Conservation (phyloP, 2,888 invertebrate species). For the Phorcus lineatus region DNA sequence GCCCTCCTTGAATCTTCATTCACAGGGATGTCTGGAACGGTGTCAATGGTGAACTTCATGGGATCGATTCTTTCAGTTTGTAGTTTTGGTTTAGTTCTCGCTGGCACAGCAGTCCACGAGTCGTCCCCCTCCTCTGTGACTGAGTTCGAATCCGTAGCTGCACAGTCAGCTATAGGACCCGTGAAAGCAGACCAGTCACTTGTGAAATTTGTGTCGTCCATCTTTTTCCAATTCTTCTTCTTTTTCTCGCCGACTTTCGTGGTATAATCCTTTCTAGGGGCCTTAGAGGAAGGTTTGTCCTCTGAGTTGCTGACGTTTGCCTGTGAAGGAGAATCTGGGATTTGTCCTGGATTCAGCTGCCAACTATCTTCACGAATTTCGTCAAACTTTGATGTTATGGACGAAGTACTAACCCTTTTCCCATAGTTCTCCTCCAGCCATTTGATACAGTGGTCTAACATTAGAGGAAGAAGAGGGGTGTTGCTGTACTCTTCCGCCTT, state of each 20-base stretch:
- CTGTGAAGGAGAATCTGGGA: background rate
- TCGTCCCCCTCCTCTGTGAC: background rate
- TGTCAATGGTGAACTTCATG: background rate
- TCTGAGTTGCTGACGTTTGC: background rate
- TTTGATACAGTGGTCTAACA: background rate
- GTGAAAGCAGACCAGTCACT: too few species aligned
- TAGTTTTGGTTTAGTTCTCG: background rate
- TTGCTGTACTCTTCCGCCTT: conserved; percentile 2
- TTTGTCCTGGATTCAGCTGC: background rate
- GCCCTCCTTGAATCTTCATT: conserved; percentile 64
- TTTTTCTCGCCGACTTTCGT: too few species aligned
- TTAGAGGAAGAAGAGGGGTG: background rate
- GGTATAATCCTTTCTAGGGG: background rate
- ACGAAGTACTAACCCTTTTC: background rate
- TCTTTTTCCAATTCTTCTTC: too few species aligned
- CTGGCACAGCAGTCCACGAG: background rate
- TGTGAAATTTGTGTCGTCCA: too few species aligned
- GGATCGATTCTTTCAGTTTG: background rate
- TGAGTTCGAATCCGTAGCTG: background rate
- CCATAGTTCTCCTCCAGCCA: conserved; percentile 3
- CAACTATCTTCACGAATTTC: background rate
- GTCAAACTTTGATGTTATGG: background rate
- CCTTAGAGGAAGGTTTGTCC: background rate
- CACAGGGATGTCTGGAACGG: background rate
- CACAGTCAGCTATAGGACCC: too few species aligned